phyloP scores from a whole-genome alignment of 2,888 invertebrate genomes.

The Parelbella ahira region DNA sequence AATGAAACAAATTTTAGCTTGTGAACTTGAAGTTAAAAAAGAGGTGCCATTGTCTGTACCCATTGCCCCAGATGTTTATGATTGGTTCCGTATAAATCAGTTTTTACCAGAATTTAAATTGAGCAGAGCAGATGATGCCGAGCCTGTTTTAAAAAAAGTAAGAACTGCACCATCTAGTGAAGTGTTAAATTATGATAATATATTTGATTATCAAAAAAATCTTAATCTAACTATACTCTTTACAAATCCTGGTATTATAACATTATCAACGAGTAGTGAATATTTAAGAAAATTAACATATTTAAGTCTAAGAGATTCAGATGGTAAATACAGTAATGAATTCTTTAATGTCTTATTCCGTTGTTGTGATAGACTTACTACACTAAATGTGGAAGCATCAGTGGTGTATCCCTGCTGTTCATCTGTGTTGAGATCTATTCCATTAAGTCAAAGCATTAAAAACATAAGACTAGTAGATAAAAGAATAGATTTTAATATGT shows the following conservation, averaged over 20 bases:
- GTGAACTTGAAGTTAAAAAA: slow-evolving; percentile 31
- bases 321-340: slow-evolving; percentile 41
- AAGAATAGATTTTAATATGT: slow-evolving; percentile 44
- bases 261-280: slow-evolving; percentile 38
- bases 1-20: slow-evolving; percentile 47
- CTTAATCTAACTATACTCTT: slow-evolving; percentile 46
- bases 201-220: slow-evolving; percentile 41
- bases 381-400: slow-evolving; percentile 47
- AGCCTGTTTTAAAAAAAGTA: slow-evolving; percentile 37
- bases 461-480: slow-evolving; percentile 54
- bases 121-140: slow-evolving; percentile 14
- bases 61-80: slow-evolving; percentile 29
- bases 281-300: slow-evolving; percentile 59
- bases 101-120: slow-evolving; percentile 26
- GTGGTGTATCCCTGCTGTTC: slow-evolving; percentile 37
- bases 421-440: slow-evolving; percentile 42
- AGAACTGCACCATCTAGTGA: slow-evolving; percentile 39
- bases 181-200: slow-evolving; percentile 49
- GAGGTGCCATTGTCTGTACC: slow-evolving; percentile 29
- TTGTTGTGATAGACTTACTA: slow-evolving; percentile 48
- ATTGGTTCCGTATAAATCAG: slow-evolving; percentile 44
- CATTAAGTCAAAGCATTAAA: slow-evolving; percentile 46
- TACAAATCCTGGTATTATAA: slow-evolving; percentile 36
- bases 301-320: slow-evolving; percentile 49
- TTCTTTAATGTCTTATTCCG: slow-evolving; percentile 59